phyloP scores from a whole-genome alignment of 2,113 vertebrate genomes.

The Pionites leucogaster region DNA sequence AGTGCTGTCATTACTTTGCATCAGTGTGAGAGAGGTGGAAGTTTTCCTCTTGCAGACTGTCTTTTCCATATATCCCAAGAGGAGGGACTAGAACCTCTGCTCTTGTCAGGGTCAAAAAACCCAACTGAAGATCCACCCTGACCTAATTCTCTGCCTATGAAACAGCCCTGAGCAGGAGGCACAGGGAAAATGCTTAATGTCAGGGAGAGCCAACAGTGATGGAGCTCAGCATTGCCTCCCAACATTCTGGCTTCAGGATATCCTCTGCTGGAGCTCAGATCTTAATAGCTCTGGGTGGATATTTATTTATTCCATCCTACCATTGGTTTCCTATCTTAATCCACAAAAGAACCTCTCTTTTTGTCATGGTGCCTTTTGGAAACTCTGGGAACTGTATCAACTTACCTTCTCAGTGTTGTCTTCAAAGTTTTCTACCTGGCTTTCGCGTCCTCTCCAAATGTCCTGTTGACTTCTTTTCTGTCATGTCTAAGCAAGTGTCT shows the following conservation, averaged over 20 bases:
- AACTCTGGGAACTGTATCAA: not conserved
- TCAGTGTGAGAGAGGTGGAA: not conserved
- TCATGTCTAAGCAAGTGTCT: not conserved
- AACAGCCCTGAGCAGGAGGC: not conserved
- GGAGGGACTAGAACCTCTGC: not conserved
- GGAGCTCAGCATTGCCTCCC: not conserved
- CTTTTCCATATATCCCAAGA: not conserved
- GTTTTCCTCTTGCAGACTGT: not conserved
- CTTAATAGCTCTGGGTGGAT: not conserved
- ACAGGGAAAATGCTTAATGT: not conserved
- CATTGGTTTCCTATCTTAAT: not conserved
- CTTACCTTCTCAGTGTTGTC: not conserved
- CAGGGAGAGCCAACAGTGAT: fast-evolving
- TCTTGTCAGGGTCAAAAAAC: not conserved
- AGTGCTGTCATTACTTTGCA: not conserved
- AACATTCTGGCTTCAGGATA: not conserved
- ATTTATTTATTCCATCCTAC: not conserved
- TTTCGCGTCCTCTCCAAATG: not conserved
- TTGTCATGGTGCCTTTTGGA: not conserved
- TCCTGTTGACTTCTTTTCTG: not conserved
- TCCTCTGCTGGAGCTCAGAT: not conserved
- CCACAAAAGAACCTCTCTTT: not conserved
- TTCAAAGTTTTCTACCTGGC: not conserved
- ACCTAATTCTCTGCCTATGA: not conserved
- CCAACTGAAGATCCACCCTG: not conserved